Evolutionary conservation across 2,888 invertebrate genomes (phyloP), one percentile per base, ranked within the genome.

Genomic region (Lasioglossum zephyrum): DNA sequence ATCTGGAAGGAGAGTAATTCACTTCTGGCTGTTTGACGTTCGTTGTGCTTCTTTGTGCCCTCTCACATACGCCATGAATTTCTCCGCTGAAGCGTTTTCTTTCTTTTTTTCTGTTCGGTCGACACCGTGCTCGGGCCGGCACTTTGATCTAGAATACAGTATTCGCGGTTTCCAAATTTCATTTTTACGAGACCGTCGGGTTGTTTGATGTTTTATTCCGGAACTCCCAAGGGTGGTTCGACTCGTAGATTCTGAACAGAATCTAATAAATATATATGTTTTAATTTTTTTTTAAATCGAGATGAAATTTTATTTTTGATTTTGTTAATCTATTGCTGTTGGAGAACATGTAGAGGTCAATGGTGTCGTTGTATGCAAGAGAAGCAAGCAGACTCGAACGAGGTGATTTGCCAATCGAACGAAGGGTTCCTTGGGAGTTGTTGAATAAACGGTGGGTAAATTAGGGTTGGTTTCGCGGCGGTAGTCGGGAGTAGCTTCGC

Each of bases 1-100:
- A 63, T 70, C 63, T 69, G 36, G 60, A 86, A 66, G 73, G 57
- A 22, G 72, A 49, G 57, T 81, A n/a, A 69, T 60, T 79, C 83
- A 53, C 73, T 86, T 83, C 81, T 89, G 85, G 78, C 86, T 89
- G 87, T 85, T 87, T 85, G 88, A 87, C 84, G 88, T 89, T 90
- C 82, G 83, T 81, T 88, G 89, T 89, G 90, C 90, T 89, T 89
- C 39, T 90, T 75, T 84, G 88, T 90, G 90, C 86, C 76, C 69
- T 66, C 80, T 82, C 82, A 73, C 82, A 77, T 79, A 77, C 74
- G 84, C 80, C 83, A 83, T 74, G 74, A 81, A 47, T 73, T 73
- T 77, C 82, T 77, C 85, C 74, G 77, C 82, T 49, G 73, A 60
- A 74, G 49, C 57, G 80, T 47, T 41, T 72, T 60, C 75, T 26